Base-by-base conservation (phyloP, 2,113 vertebrate species). In the Melanostigma gelatinosum region DNA sequence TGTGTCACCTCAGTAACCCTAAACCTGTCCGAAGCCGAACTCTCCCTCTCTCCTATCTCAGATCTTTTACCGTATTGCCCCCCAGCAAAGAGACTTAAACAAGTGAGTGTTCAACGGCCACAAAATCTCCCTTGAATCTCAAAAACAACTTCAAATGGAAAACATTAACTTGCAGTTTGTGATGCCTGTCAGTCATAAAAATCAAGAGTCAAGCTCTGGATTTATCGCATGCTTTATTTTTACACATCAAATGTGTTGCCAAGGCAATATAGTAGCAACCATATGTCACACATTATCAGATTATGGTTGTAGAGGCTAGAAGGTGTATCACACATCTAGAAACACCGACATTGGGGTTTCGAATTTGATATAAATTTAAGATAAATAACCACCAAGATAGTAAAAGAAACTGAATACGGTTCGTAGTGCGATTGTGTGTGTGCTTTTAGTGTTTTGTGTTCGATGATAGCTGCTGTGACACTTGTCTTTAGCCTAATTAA, bases 1-100 rank as follows among this genome's bases (percentile, higher is more conserved):
- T 52, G 71, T 67, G 60, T 72, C 82, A 87, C 62, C 58, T 82
- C 63, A 62, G 62, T 80, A 72, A 84, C 85, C 48, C 72, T 52
- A 84, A 40, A 75, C 80, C 68, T 52, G 24, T 50, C 38, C 4
- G 8, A 62, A 65, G 32, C 50, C 16, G 42, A 32, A 48, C 40
- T 58, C 55, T 44, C 50, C 52, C 50, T 36, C 64, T 9, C 5
- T 42, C 38, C 52, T 11, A 61, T 68, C 18, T 63, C 5, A 16
- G 15, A 40, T 48, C 9, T 38, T 50, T 73, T 12, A 48, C 29
- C 24, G 66, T 32, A 20, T 48, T 63, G 63, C 54, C 3, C 20
- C 32, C 38, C 11, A 27, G n/a, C 18, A 48, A 11, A 55, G 36
- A 24, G 18, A 8, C 42, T 24, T 24, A 24, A 24, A 24, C 24